These are phyloP conservation scores for Lycocerus yunnanus DNA, from an alignment of 2,888 invertebrate genomes.

Conservation along the genomic window DNA sequence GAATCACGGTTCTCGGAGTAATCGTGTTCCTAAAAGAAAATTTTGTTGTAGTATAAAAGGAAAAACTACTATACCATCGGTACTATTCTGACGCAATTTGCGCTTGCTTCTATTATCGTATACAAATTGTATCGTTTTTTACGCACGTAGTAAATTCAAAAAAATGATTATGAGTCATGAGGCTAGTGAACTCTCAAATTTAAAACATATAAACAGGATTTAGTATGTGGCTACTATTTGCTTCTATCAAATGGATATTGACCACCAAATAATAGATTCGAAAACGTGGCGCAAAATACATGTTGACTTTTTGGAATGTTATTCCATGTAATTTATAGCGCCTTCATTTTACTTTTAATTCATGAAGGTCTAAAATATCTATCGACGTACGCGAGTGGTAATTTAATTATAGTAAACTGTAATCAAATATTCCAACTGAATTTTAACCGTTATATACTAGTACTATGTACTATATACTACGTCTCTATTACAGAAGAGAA, in stretches of 20 bases:
- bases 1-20: not conserved
- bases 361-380: not conserved
- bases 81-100: not conserved
- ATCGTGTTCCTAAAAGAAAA: not conserved
- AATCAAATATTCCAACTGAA: not conserved
- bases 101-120: not conserved
- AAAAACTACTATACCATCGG: no score
- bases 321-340: not conserved
- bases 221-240: slow-evolving; percentile 7
- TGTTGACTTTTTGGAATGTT: not conserved
- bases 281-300: slow-evolving; percentile 11
- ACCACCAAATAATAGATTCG: slow-evolving; percentile 16
- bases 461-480: no score
- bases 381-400: not conserved
- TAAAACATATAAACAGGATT: slow-evolving; percentile 17
- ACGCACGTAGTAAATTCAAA: not conserved
- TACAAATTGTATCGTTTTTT: not conserved
- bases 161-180: slow-evolving; percentile 1
- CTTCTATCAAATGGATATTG: slow-evolving; percentile 22
- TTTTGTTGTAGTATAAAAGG: not conserved
- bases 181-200: slow-evolving; percentile 23
- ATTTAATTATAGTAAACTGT: slow-evolving; percentile 1
- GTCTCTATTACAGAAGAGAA: not conserved
- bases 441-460: not conserved
- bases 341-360: not conserved